These are phyloP conservation scores for Maccullochella peelii DNA, from an alignment of 2,113 vertebrate genomes.

Conservation along the genomic window DNA sequence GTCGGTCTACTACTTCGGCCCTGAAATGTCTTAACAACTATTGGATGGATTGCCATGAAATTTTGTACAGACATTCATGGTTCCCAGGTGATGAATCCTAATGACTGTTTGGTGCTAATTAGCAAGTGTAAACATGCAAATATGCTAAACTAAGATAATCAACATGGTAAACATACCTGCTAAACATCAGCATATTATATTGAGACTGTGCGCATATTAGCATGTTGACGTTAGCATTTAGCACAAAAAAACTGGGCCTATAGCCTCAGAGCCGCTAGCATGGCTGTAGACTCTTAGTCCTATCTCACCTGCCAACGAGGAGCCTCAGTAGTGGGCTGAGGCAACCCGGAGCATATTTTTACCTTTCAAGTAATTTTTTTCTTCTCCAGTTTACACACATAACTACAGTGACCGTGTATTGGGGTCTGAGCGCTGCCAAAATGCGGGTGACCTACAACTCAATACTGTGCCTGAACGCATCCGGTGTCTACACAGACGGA, in stretches of 20 bases:
- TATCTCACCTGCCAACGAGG: neutral
- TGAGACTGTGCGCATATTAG: neutral
- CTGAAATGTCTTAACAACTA: neutral
- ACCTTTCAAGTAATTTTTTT: neutral
- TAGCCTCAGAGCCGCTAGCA: neutral
- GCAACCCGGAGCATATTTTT: neutral
- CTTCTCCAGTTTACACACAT: neutral
- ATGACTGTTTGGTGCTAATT: neutral
- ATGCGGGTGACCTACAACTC: neutral
- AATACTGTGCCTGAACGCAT: neutral
- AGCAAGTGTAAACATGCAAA: neutral
- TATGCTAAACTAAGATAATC: neutral
- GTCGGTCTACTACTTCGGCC: no score
- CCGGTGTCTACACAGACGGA: neutral
- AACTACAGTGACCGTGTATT: neutral
- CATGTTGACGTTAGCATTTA: neutral
- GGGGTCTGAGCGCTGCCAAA: neutral
- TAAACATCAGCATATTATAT: neutral
- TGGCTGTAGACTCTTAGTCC: neutral
- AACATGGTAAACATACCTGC: neutral
- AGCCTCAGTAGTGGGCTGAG: neutral
- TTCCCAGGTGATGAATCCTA: neutral
- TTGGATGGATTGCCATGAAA: neutral
- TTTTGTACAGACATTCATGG: neutral
- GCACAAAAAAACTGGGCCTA: neutral